phyloP scores from a whole-genome alignment of 2,888 invertebrate species.

The Xestia xanthographa region DNA sequence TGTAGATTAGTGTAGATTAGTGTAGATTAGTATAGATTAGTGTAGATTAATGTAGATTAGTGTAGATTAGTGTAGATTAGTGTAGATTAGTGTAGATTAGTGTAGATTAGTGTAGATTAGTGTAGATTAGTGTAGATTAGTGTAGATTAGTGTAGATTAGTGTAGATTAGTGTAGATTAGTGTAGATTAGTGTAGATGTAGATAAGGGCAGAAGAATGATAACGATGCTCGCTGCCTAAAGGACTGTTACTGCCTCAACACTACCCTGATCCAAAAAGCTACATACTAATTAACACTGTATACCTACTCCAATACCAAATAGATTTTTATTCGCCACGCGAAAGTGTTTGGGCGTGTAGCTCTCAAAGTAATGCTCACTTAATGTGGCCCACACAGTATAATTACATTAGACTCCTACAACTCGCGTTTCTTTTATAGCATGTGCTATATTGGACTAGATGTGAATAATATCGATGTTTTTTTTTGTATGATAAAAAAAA shows the following conservation, averaged over 20 bases:
- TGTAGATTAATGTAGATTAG: too few relatives aligned
- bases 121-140: too few relatives aligned
- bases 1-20: too few relatives aligned
- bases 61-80: too few relatives aligned
- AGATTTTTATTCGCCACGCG: slow-evolving; percentile 45
- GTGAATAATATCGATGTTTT: background rate
- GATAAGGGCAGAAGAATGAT: too few relatives aligned
- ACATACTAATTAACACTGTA: slow-evolving; percentile 17
- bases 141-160: too few relatives aligned
- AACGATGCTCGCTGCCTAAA: too few relatives aligned
- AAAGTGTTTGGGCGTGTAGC: slow-evolving; percentile 74
- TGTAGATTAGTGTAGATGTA: too few relatives aligned
- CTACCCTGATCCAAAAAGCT: background rate
- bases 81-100: too few relatives aligned
- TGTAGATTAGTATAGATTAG: too few relatives aligned
- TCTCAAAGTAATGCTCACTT: slow-evolving; percentile 75
- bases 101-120: too few relatives aligned
- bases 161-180: too few relatives aligned
- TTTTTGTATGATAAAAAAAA: background rate
- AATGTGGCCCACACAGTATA: slow-evolving; percentile 64
- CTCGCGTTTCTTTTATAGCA: slow-evolving; percentile 1
- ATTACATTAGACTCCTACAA: slow-evolving; percentile 40
- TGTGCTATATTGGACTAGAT: background rate
- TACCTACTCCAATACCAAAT: slow-evolving; percentile 23
- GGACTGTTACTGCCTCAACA: background rate